A percentile compares a stretch with the other conserved stretches of the same genome.
Conservation (phyloP, 2,888 invertebrate genomes). For the Calephelis perditalis region DNA sequence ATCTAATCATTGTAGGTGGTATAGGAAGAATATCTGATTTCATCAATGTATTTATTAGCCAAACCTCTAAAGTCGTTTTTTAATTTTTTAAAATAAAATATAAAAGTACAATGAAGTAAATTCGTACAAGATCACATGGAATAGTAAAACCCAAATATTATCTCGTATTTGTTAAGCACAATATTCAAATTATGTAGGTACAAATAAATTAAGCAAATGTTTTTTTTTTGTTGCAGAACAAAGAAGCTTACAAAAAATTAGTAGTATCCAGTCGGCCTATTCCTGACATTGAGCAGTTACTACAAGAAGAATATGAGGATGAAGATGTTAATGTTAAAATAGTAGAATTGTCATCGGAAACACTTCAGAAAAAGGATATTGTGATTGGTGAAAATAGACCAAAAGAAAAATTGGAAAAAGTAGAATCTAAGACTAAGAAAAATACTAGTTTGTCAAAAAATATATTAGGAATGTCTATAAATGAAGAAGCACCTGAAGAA, state of each 20-base stretch:
- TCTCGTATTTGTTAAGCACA: no score
- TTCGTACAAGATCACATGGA: no score
- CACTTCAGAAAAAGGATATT: constrained; percentile 83
- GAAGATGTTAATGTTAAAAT: constrained; percentile 89
- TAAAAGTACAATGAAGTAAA: no score
- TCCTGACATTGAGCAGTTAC: constrained; percentile 82
- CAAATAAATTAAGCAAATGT: not conserved
- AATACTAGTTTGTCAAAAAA: constrained; percentile 36
- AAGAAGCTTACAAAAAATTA: constrained; percentile 85
- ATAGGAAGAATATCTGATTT: no score
- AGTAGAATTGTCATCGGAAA: constrained; percentile 83
- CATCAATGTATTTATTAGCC: no score
- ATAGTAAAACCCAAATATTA: no score
- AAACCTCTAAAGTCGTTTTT: no score
- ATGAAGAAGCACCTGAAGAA: constrained; percentile 43
- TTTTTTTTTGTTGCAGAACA: constrained; percentile 57
- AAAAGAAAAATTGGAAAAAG: constrained; percentile 40
- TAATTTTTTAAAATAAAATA: no score
- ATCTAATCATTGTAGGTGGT: no score
- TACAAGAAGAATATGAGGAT: constrained; percentile 85
- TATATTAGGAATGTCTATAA: constrained; percentile 59
- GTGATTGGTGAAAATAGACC: constrained; percentile 85
- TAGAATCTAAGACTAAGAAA: constrained; percentile 35
- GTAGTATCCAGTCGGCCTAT: constrained; percentile 84
- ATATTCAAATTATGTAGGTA: no score